Percentiles rank a stretch among this genome's conserved stretches.
Conservation (phyloP, 2,888 invertebrate species). For the Euspilapteryx auroguttella region DNA sequence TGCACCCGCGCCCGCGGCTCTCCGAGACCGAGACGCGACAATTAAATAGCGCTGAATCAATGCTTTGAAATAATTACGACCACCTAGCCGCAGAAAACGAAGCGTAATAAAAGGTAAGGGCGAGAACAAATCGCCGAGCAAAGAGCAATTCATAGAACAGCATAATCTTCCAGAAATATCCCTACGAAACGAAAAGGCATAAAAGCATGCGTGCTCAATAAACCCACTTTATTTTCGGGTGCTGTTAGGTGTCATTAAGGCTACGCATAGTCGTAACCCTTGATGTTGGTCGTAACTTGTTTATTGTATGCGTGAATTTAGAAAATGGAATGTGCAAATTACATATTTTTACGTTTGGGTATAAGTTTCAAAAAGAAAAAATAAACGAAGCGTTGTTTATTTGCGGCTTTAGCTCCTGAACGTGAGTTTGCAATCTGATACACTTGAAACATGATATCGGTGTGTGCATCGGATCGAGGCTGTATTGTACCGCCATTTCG, state of each 20-base stretch:
- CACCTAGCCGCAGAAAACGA: constrained; percentile 6
- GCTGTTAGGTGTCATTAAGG: constrained; percentile 35
- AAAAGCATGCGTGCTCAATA: constrained; percentile 32
- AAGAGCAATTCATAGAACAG: too few species aligned
- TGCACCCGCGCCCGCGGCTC: constrained; percentile 9
- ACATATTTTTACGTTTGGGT: constrained; percentile 6
- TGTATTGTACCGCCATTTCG: too few species aligned
- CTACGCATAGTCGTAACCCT: constrained; percentile 36
- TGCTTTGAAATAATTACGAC: constrained; percentile 33
- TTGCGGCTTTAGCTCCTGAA: too few species aligned
- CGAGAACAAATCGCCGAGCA: too few species aligned
- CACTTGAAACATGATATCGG: too few species aligned
- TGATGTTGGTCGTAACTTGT: constrained; percentile 50
- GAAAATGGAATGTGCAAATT: constrained; percentile 22
- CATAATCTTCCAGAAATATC: too few species aligned
- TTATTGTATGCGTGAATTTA: constrained; percentile 48
- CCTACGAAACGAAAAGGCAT: constrained; percentile 10
- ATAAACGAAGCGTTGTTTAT: too few species aligned
- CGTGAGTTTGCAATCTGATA: too few species aligned
- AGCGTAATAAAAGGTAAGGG: too few species aligned
- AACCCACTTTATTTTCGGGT: constrained; percentile 41
- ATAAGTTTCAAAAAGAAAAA: too few species aligned
- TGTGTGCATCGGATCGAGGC: too few species aligned
- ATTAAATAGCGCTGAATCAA: constrained; percentile 47
- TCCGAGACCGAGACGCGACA: constrained; percentile 32